A percentile compares a stretch with the other conserved stretches of the same genome.
phyloP scores from a whole-genome alignment of 2,797 vertebrate genomes.

The Diplodus sargus region DNA sequence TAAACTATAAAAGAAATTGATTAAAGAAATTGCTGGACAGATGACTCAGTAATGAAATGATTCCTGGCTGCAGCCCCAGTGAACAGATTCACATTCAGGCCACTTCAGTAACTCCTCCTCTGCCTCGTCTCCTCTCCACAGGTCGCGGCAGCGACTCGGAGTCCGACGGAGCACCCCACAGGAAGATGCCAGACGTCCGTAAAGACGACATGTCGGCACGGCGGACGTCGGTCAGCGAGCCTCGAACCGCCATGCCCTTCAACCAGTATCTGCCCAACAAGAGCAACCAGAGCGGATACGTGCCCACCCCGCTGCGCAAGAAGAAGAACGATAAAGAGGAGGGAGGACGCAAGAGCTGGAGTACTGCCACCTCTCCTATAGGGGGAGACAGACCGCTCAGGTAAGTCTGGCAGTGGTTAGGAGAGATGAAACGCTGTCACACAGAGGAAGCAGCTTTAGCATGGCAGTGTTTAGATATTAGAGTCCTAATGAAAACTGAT shows the following conservation, averaged over 20 bases:
- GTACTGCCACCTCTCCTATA: slow-evolving; percentile 91
- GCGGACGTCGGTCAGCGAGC: slow-evolving; percentile 93
- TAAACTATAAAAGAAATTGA: too few relatives aligned
- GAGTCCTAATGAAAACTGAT: not conserved
- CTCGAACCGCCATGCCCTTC: slow-evolving; percentile 93
- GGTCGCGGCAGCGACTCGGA: slow-evolving; percentile 97
- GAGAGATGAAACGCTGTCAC: too few relatives aligned
- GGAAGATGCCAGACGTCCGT: slow-evolving; percentile 94
- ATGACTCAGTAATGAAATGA: too few relatives aligned
- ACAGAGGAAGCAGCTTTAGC: not conserved
- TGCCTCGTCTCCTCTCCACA: slow-evolving; percentile 53
- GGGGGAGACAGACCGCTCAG: slow-evolving; percentile 93
- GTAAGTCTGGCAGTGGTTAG: slow-evolving; percentile 77
- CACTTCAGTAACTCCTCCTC: not conserved
- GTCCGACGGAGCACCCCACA: slow-evolving; percentile 90
- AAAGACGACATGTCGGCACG: slow-evolving; percentile 97
- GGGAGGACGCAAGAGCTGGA: slow-evolving; percentile 94
- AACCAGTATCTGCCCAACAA: slow-evolving; percentile 99
- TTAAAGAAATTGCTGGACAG: too few relatives aligned
- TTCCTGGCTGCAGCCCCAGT: too few relatives aligned
- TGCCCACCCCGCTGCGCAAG: slow-evolving; percentile 89
- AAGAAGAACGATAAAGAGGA: slow-evolving; percentile 89
- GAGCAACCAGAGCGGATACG: slow-evolving; percentile 93
- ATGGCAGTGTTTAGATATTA: not conserved
- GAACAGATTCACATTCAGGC: not conserved